Conservation (phyloP, 2,888 invertebrate species). For the Thera obeliscata region DNA sequence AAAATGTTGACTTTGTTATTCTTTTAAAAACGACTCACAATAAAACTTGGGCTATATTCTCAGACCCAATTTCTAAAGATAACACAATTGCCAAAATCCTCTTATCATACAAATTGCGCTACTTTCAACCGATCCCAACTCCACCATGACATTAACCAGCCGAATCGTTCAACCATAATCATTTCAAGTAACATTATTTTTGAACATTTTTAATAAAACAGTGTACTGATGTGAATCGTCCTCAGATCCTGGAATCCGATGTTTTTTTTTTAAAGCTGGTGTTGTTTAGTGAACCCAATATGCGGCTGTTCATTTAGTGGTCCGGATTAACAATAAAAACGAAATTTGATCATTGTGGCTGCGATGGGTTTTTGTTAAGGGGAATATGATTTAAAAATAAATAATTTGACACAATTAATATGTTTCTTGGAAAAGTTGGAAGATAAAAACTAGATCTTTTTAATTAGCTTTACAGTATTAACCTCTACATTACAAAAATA, state of each 20-base stretch:
- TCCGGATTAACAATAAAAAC: constrained; percentile 82
- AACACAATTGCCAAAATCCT: constrained; percentile 15
- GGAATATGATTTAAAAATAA: constrained; percentile 33
- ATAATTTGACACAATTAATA: neutral
- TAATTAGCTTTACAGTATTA: too few species aligned
- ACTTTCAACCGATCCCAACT: constrained; percentile 10
- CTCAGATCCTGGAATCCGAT: constrained; percentile 67
- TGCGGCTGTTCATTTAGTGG: constrained; percentile 75
- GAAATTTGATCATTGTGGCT: constrained; percentile 83
- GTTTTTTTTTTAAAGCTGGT: constrained; percentile 59
- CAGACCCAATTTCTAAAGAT: neutral
- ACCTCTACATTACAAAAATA: too few species aligned
- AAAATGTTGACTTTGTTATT: too few species aligned
- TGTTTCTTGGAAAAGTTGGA: too few species aligned
- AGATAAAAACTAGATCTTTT: too few species aligned
- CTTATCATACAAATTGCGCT: constrained; percentile 17
- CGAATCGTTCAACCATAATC: constrained; percentile 19
- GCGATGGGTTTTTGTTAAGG: constrained; percentile 67
- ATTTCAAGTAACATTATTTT: constrained; percentile 34
- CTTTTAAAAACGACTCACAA: neutral
- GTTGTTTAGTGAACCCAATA: constrained; percentile 70
- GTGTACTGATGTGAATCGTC: constrained; percentile 51
- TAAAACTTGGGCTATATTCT: neutral
- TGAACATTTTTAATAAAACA: constrained; percentile 50
- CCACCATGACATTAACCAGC: neutral